A percentile compares a stretch with the other conserved stretches of the same genome.
phyloP scores from a whole-genome alignment of 2,113 vertebrate genomes.

The Amphiprion percula region DNA sequence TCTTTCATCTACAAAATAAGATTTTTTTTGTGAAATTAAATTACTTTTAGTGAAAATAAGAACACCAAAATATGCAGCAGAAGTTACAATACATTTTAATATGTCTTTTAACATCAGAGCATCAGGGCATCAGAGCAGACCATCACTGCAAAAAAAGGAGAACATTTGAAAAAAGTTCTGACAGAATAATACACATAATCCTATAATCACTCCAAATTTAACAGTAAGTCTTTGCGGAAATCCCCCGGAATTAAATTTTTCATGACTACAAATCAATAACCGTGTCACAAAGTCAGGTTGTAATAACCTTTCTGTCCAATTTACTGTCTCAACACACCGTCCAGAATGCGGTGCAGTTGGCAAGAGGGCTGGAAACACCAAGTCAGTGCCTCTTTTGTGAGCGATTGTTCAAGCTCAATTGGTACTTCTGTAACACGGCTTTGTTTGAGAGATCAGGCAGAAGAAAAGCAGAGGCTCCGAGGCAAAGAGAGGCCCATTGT shows the following conservation, averaged over 20 bases:
- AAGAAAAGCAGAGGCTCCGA: conserved; percentile 76
- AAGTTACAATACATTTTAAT: background rate
- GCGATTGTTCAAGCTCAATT: conserved; percentile 80
- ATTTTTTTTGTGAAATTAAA: background rate
- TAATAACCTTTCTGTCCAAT: background rate
- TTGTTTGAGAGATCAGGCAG: conserved; percentile 77
- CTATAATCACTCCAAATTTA: background rate
- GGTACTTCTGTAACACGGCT: conserved; percentile 71
- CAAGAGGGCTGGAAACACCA: conserved; percentile 53
- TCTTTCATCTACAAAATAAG: background rate
- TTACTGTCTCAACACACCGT: conserved; percentile 24
- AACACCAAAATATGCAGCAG: background rate
- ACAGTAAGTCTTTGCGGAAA: background rate
- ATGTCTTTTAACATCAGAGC: background rate
- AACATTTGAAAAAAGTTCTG: too few species aligned
- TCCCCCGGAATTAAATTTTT: background rate
- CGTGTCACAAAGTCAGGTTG: background rate
- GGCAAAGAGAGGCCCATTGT: conserved; percentile 72
- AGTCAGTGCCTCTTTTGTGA: conserved; percentile 76
- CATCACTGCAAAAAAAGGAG: background rate
- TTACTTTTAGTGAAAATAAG: background rate
- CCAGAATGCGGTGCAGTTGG: conserved; percentile 41
- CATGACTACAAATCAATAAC: conserved; percentile 2
- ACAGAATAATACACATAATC: background rate
- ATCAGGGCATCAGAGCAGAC: background rate